These are phyloP conservation scores for Acleris laterana DNA, from an alignment of 2,888 invertebrate genomes.

Conservation along the genomic window DNA sequence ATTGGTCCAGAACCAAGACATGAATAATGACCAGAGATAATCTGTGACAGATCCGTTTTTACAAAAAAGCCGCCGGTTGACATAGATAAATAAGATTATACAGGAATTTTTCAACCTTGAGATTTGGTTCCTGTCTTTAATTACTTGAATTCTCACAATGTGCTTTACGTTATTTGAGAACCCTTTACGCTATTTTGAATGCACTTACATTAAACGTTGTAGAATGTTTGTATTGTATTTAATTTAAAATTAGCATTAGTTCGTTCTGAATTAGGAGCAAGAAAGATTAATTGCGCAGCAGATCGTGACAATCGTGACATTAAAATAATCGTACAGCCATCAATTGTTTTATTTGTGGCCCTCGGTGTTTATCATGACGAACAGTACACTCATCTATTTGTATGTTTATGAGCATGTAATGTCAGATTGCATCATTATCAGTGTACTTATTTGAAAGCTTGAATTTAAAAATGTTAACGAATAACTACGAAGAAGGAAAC, in stretches of 20 bases:
- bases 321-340: constrained; percentile 32
- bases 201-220: constrained; percentile 6
- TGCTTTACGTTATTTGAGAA: constrained; percentile 53
- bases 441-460: too few species aligned
- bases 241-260: constrained; percentile 26
- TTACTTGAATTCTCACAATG: constrained; percentile 82
- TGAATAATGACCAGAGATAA: constrained; percentile 78
- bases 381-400: constrained; percentile 5
- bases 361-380: constrained; percentile 18
- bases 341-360: constrained; percentile 35
- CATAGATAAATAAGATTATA: constrained; percentile 81
- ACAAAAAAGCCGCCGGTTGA: constrained; percentile 80
- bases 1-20: constrained; percentile 76
- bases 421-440: too few species aligned
- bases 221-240: not conserved
- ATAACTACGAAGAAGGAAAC: too few species aligned
- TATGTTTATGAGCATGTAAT: not conserved
- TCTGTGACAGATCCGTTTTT: constrained; percentile 82
- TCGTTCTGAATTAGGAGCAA: constrained; percentile 27
- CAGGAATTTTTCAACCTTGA: constrained; percentile 73
- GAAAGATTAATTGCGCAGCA: constrained; percentile 25
- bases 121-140: constrained; percentile 74
- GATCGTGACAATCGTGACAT: constrained; percentile 37
- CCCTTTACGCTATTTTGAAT: constrained; percentile 3
- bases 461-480: too few species aligned